phyloP scores from a whole-genome alignment of 2,797 vertebrate species.

The Graptemys geographica region DNA sequence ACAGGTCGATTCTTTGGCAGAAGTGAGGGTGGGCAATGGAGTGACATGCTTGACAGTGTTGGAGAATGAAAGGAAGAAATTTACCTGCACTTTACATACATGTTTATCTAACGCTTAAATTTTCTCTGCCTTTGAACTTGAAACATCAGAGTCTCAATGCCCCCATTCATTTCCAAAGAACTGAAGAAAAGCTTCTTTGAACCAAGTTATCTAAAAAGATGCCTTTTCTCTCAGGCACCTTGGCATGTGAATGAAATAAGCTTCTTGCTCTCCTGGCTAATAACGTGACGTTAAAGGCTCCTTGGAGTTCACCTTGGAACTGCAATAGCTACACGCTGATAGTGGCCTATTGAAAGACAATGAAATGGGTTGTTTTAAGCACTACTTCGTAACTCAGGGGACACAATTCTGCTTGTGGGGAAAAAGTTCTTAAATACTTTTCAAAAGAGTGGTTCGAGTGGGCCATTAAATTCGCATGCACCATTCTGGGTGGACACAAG shows the following conservation, averaged over 20 bases:
- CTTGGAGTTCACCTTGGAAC: not conserved
- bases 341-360: not conserved
- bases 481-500: not conserved
- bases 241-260: not conserved
- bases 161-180: rapidly evolving
- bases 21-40: not conserved
- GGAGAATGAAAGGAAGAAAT: rapidly evolving
- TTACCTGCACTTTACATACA: too few species aligned
- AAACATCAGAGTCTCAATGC: not conserved
- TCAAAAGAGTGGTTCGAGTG: not conserved
- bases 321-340: not conserved
- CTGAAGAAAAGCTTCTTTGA: not conserved
- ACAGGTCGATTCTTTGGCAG: not conserved
- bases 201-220: not conserved
- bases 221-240: not conserved
- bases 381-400: not conserved
- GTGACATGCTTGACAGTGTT: not conserved
- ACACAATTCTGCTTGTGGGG: not conserved
- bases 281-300: not conserved
- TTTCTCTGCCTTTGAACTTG: not conserved
- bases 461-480: not conserved
- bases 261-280: not conserved
- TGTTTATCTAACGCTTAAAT: not conserved
- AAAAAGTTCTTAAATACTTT: not conserved
- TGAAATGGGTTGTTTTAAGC: not conserved